Base-by-base conservation (phyloP, 2,113 vertebrate species). In the Paramormyrops kingsleyae region DNA sequence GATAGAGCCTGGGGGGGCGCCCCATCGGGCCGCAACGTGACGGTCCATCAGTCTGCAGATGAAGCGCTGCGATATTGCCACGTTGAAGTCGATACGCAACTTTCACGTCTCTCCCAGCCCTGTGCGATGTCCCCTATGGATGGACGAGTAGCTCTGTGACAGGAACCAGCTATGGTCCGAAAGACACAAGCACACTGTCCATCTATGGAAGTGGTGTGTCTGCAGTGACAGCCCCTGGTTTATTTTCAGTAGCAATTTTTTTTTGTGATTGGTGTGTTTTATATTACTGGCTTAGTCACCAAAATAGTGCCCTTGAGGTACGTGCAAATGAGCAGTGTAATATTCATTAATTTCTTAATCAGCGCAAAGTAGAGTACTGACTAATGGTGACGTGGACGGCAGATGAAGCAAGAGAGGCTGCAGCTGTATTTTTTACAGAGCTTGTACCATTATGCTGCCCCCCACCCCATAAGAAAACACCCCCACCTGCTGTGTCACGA, bases 331-430 rank as follows among this genome's bases (percentile, higher is more conserved):
- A 44, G 83, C 10, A 47, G 83, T 13, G 44, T 84, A 27, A 84
- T 84, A 46, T 47, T 47, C 39, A 47, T 84, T 84, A 84, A 84
- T n/a, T 84, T 84, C 83, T 84, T 47, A 84, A 84, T 46, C 83
- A 84, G 39, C 42, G 24, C 39, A 84, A 47, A 46, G 83, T n/a
- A n/a, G 21, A 47, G 42, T 46, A 13, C 9, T 44, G 83, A 84
- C 44, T 12, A 84, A 46, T 19, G 35, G 35, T 80, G 83, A 24
- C 83, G 19, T 47, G 44, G 17, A 84, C n/a, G 44, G 2, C 39
- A 47, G 24, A 84, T n/a, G 12, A 84, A 10, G 42, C 17, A 21
- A 47, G 17, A 12, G 21, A 84, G 24, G 83, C 44, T 83, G 77
- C 0, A 46, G 39, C 19, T 21, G 4, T n/a, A 59, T 5, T 17